Conservation (phyloP, 2,797 vertebrate genomes). For the Chanos chanos region DNA sequence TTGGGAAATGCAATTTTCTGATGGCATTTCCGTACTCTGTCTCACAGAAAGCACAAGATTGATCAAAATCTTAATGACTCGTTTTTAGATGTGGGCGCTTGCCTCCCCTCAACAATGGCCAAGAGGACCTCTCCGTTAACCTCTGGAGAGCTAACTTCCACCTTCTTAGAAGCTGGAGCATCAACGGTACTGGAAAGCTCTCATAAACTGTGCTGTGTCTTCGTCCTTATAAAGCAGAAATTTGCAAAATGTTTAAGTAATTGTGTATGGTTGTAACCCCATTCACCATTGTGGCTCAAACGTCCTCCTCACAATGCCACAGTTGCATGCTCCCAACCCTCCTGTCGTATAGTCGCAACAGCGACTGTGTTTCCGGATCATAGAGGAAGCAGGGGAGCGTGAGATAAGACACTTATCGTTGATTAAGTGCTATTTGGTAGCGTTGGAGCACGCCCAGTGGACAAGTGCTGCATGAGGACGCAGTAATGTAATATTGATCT, state of each 20-base stretch:
- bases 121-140: constrained; percentile 50
- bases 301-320: background rate
- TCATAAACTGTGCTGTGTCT: background rate
- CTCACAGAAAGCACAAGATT: constrained; percentile 87
- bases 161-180: constrained; percentile 52
- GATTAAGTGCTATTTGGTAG: constrained; percentile 31
- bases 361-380: constrained; percentile 32
- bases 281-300: constrained; percentile 22
- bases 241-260: too few species aligned
- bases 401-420: constrained; percentile 34
- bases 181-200: too few species aligned
- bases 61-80: constrained; percentile 96
- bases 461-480: constrained; percentile 17
- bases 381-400: constrained; percentile 21
- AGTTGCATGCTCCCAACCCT: constrained; percentile 5
- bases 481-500: constrained; percentile 39
- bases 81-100: constrained; percentile 89
- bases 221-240: constrained; percentile 15
- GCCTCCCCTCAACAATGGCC: constrained; percentile 67
- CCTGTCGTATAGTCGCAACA: constrained; percentile 14
- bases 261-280: constrained; percentile 19
- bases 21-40: constrained; percentile 95
- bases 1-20: constrained; percentile 98
- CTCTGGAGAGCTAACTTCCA: constrained; percentile 35
- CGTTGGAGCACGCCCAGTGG: constrained; percentile 17